Conservation (phyloP, 2,797 vertebrate species). For the Myotis planiceps region DNA sequence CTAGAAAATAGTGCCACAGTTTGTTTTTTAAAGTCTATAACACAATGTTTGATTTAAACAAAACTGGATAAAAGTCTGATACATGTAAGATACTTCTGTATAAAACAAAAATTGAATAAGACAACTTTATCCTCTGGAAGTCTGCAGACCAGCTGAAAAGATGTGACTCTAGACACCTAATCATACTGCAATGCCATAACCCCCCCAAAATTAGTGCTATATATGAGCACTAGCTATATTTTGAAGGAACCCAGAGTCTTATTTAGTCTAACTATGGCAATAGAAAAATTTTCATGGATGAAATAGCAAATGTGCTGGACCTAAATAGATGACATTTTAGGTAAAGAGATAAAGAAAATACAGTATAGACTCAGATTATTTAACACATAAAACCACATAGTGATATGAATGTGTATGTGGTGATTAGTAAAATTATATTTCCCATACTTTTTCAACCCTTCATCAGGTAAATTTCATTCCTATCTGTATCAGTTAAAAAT, state of each 20-base stretch:
- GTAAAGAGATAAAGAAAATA: neutral
- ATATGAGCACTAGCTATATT: neutral
- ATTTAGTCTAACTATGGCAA: neutral
- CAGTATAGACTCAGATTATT: neutral
- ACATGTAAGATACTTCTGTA: neutral
- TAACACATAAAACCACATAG: neutral
- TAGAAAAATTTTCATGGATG: neutral
- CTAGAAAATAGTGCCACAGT: neutral
- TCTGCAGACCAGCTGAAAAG: neutral
- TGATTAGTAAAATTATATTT: neutral
- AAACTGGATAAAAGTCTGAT: neutral
- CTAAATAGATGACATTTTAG: neutral
- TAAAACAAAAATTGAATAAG: neutral
- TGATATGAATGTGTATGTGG: neutral
- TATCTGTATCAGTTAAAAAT: neutral
- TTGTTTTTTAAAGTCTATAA: neutral
- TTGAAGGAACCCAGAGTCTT: neutral
- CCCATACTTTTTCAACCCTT: neutral
- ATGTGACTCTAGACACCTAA: neutral
- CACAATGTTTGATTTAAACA: neutral
- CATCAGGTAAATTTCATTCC: neutral
- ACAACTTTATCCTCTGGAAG: neutral
- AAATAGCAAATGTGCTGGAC: neutral
- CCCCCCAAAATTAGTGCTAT: neutral
- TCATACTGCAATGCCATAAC: neutral